Conservation (phyloP, 2,113 vertebrate genomes). For the Gopherus evgoodei region DNA sequence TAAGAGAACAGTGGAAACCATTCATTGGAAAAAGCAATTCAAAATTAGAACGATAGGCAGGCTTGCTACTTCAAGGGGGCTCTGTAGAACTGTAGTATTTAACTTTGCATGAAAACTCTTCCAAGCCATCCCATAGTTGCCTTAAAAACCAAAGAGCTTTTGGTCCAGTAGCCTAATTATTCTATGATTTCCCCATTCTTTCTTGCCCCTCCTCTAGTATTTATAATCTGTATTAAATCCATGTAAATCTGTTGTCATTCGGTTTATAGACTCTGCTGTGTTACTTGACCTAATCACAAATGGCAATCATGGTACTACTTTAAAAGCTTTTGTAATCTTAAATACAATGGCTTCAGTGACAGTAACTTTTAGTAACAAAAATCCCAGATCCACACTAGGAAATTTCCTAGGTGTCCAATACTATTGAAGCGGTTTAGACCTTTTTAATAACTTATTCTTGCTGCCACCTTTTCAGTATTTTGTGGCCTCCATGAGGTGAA, state of each 20-base stretch:
- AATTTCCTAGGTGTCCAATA: neutral
- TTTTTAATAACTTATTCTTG: neutral
- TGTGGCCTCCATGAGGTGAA: neutral
- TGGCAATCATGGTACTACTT: neutral
- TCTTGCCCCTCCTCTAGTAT: neutral
- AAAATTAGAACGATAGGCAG: neutral
- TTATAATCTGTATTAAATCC: neutral
- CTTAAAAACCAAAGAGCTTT: neutral
- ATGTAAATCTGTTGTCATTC: neutral
- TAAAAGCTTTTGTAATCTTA: neutral
- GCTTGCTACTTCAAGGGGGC: neutral
- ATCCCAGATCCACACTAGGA: neutral
- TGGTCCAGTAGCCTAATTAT: neutral
- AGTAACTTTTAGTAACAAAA: neutral
- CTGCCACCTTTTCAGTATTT: neutral
- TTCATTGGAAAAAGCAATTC: constrained; percentile 20
- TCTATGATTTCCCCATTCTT: neutral
- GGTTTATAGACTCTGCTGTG: neutral
- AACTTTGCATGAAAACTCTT: neutral
- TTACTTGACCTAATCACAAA: neutral
- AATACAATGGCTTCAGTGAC: neutral
- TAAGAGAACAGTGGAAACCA: constrained; percentile 47
- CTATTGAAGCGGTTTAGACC: neutral
- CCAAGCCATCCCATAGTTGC: neutral
- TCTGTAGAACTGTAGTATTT: neutral